Base-by-base conservation (phyloP, 2,888 invertebrate species). In the Sinhomidia bicolor region DNA sequence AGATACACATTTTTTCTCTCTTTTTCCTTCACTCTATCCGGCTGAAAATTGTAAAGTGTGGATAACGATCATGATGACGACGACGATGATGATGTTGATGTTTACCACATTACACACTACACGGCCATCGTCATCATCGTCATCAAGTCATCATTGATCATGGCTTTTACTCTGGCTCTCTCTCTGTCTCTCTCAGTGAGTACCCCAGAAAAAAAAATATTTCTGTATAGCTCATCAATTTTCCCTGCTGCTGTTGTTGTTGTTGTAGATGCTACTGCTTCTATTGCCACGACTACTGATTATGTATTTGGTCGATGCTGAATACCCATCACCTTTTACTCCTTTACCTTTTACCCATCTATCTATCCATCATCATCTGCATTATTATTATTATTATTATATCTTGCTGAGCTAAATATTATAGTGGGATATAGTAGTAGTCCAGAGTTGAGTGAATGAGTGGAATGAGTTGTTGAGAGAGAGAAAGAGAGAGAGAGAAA, bases 161-260 rank as follows among this genome's bases (percentile, higher is more conserved):
- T 44, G 44, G 41, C 71, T 71, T 62, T 44, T 71, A 41, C 54
- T 81, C 81, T 65, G 29, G 29, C 71, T 68, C 51, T 81, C 81
- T 51, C 54, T 80, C 60, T 57, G 20, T 17, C 57, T 23, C 57
- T 23, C 26, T 76, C 51, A 54, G 29, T 44, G 7, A 44, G 29
- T 54, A 51, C 5, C 51, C 41, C n/a, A n/a, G n/a, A n/a, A n/a
- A n/a, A n/a, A n/a, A n/a, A 26, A 65, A 65, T 65, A 65, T 65
- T 65, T 65, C 62, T 57, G 83, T 32, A 68, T 54, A 76, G 62
- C 85, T 80, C 86, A 80, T 86, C 86, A 86, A 86, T 86, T 86
- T 86, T 80, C 80, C 17, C 62, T 65, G 14, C 32, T 65, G 32
- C 32, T 29, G 29, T 65, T 65, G 14, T 65, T n/a, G n/a, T n/a